Base-by-base conservation (phyloP, 2,888 invertebrate genomes). In the Crossocerus cetratus region DNA sequence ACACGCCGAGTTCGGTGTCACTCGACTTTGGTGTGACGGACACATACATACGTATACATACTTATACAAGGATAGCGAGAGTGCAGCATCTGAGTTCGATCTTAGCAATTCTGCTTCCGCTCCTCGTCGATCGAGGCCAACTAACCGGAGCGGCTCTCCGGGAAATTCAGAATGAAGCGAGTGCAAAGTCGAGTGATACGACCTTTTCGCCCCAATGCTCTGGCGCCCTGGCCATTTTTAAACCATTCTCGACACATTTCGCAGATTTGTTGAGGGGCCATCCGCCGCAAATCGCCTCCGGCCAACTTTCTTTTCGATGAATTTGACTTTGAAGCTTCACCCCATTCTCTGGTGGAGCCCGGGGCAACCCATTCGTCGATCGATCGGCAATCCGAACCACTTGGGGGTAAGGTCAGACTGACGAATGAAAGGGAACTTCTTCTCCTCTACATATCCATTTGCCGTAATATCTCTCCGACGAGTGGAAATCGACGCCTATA, bases 371-470 rank as follows among this genome's bases (percentile, higher is more conserved):
- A 49, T 49, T 49, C 49, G n/a, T 4, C 49, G 49, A 49, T 11
- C 49, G 49, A 16, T 49, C 49, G 49, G 16, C 32, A 32, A 32
- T 32, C 11, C 8, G 11, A 32, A 11, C 32, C 11, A 32, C 32
- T 32, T 49, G n/a, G 49, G 13, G 49, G 49, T 16, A 49, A 13
- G 49, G 16, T 4, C 49, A 49, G 49, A 14, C 49, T 16, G 16
- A 4, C 3, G 49, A 49, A 49, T 16, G 49, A n/a, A 49, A 49
- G 49, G 13, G 49, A 49, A 49, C 49, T 32, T 32, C 32, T 32
- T 32, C 49, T 5, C 2, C 49, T 49, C 49, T 49, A 49, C 49
- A 49, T 49, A 49, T 49, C 49, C n/a, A 49, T 49, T 49, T 49
- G 13, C 49, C 16, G 16, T 49, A 49, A 49, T 49, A 49, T 49